Conservation (phyloP, 2,113 vertebrate genomes). For the Ursus arctos region DNA sequence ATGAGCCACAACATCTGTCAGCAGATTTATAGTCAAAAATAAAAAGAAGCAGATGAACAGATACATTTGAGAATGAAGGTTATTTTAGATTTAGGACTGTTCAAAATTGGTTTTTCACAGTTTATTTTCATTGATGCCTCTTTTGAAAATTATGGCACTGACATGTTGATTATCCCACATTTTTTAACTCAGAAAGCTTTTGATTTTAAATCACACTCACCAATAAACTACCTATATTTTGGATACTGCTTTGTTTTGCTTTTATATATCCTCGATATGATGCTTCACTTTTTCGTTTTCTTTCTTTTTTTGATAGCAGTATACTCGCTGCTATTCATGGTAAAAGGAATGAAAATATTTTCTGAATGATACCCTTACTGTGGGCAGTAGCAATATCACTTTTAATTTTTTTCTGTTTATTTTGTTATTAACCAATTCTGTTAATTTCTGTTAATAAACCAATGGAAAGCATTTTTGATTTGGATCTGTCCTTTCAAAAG, state of each 20-base stretch:
- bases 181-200: not conserved
- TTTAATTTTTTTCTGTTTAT: not conserved
- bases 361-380: not conserved
- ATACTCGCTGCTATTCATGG: not conserved
- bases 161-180: not conserved
- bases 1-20: not conserved
- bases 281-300: not conserved
- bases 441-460: not conserved
- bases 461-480: conserved; percentile 8
- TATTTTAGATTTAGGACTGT: not conserved
- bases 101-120: not conserved
- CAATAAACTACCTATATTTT: not conserved
- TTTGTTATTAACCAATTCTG: too few species aligned
- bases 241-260: not conserved
- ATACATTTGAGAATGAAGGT: not conserved
- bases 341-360: conserved; percentile 9
- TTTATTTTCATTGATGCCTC: conserved; percentile 23
- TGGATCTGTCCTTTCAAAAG: not conserved
- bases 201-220: not conserved
- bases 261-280: not conserved
- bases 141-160: not conserved
- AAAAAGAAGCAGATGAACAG: not conserved
- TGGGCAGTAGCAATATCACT: not conserved
- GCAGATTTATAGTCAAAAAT: not conserved
- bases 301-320: not conserved